Base-by-base conservation (phyloP, 2,797 vertebrate species). In the Otus scops region DNA sequence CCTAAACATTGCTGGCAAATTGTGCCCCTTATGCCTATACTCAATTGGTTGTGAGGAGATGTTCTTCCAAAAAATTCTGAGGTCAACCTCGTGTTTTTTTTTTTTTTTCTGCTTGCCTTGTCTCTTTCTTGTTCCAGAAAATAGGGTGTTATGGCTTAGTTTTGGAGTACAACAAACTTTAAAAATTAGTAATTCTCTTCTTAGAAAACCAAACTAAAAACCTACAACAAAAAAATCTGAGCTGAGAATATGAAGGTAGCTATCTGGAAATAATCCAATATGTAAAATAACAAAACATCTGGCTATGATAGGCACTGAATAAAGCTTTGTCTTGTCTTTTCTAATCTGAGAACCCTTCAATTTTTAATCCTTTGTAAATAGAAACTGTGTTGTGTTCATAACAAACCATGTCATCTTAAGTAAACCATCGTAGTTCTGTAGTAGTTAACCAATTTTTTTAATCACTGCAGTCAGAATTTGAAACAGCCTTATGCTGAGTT, bases 401-500 rank as follows among this genome's bases (percentile, higher is more conserved):
- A 34, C 60, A 80, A 89, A 32, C 57, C 38, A 10, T 69, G 54
- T 88, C 63, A 86, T 56, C 51, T 38, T 53, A 69, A 81, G 36
- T 67, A 43, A 86, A 95, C 61, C 36, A 48, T 4, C 20, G 7
- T 85, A 60, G 89, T 78, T 91, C 19, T 6, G 23, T 74, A 65
- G 59, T 20, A 67, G 65, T 91, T 68, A 64, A 71, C 30, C 34
- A 54, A 57, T 80, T 80, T 74, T 54, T 77, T 85, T 84, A 95
- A 88, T 79, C 74, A 41, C 73, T 36, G 11, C 67, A 91, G 82
- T 81, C 34, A 51, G 81, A 89, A 73, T 87, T 83, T 71, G 65
- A 89, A 89, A 56, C 43, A 28, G 67, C 41, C 56, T 89, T 43
- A 21, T 4, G 6, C n/a, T 67, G 28, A 93, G 10, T 47, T 77